A percentile compares a stretch with the other conserved stretches of the same genome.
These are phyloP conservation scores for Leucosticte australis DNA, from an alignment of 2,113 vertebrate genomes.

Conservation along the genomic window DNA sequence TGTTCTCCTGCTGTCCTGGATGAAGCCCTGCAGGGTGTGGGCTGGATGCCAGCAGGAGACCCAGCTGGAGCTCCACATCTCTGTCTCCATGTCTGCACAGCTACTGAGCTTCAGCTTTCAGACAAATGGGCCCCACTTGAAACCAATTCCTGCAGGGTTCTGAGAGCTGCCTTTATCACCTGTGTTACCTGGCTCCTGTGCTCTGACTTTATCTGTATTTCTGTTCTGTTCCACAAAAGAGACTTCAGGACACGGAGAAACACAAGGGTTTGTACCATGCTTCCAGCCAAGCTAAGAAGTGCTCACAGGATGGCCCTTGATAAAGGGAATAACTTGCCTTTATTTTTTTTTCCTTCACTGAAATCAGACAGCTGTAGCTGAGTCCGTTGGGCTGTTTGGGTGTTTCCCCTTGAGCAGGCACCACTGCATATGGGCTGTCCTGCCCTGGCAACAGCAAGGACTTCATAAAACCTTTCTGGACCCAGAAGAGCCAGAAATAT, in stretches of 20 bases:
- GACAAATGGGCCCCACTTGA: not conserved
- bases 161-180: not conserved
- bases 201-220: not conserved
- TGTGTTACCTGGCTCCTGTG: not conserved
- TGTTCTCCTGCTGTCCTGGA: accelerated
- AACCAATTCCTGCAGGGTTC: not conserved
- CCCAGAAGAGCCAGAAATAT: not conserved
- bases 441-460: not conserved
- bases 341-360: not conserved
- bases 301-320: not conserved
- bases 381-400: not conserved
- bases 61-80: not conserved
- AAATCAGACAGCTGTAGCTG: not conserved
- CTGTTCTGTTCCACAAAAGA: not conserved
- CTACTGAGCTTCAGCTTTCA: not conserved
- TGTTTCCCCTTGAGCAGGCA: not conserved
- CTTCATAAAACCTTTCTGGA: not conserved
- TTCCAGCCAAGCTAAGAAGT: not conserved
- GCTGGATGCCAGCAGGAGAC: not conserved
- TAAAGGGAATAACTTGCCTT: not conserved
- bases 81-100: not conserved
- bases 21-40: not conserved
- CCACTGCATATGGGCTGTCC: accelerated
- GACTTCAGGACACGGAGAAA: not conserved
- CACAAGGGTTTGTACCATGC: not conserved